Evolutionary conservation across 1,140 invertebrate genomes (phyloP).

Genomic region (Rhopalosiphum maidis): DNA sequence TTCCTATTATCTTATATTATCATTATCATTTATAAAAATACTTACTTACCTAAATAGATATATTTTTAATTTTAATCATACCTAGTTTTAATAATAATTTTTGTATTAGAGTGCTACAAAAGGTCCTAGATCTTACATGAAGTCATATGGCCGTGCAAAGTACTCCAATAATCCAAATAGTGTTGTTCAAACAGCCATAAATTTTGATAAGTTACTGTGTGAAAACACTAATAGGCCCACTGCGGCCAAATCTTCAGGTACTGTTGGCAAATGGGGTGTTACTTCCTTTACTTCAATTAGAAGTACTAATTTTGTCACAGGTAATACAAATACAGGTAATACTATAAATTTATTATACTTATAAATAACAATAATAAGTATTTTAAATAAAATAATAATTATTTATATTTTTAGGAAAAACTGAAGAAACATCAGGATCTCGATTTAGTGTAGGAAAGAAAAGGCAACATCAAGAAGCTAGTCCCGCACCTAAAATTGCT

Average conservation of each 20-base stretch:
- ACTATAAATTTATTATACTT: background rate
- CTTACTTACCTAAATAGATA: background rate
- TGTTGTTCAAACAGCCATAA: slow-evolving; percentile 67
- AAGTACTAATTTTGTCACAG: slow-evolving; percentile 68
- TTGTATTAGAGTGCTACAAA: slow-evolving; percentile 51
- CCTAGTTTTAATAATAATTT: background rate
- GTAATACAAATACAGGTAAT: slow-evolving; percentile 51
- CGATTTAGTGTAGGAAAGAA: slow-evolving; percentile 58
- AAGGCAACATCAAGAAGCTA: slow-evolving; percentile 47
- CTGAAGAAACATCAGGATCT: slow-evolving; percentile 53
- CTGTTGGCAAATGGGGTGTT: slow-evolving; percentile 91
- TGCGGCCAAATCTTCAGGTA: slow-evolving; percentile 85
- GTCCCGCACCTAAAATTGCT: slow-evolving; percentile 51
- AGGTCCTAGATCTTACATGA: slow-evolving; percentile 56
- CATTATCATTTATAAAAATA: background rate
- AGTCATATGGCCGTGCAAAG: slow-evolving; percentile 59
- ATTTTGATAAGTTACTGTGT: slow-evolving; percentile 80
- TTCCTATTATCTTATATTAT: background rate
- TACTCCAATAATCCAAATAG: slow-evolving; percentile 59
- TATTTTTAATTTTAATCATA: background rate
- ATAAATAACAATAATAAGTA: background rate
- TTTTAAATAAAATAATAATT: background rate
- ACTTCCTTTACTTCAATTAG: slow-evolving; percentile 90
- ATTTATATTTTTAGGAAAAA: slow-evolving; percentile 40
- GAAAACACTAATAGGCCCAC: slow-evolving; percentile 88